Conservation (phyloP, 2,113 vertebrate genomes). For the Psittacara wagleri region DNA sequence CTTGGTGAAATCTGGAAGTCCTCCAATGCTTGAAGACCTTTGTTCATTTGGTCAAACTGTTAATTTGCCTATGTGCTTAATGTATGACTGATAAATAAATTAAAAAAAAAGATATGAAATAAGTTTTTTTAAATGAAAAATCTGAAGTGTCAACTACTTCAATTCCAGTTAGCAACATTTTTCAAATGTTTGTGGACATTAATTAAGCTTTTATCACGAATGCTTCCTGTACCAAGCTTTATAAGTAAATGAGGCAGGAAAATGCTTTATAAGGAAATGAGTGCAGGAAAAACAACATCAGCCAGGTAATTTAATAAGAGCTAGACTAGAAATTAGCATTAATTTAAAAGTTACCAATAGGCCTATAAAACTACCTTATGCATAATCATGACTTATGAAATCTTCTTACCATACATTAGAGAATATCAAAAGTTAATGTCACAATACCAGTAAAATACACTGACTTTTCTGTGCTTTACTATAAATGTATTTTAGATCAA, state of each 20-base stretch:
- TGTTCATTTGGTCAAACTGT: neutral
- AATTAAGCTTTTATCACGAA: neutral
- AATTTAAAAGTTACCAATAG: conserved; percentile 1
- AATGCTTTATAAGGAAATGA: neutral
- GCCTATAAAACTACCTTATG: neutral
- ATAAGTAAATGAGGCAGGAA: neutral
- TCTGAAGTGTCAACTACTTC: neutral
- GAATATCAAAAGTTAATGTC: conserved; percentile 6
- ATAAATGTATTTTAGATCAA: neutral
- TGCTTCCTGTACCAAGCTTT: neutral
- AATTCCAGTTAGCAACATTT: neutral
- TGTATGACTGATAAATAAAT: neutral
- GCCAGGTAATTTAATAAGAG: neutral
- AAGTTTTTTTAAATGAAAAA: neutral
- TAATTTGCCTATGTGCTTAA: neutral
- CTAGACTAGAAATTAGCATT: neutral
- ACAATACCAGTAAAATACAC: neutral
- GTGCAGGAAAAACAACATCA: neutral
- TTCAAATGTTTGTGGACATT: neutral
- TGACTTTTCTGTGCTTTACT: neutral
- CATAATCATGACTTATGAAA: neutral
- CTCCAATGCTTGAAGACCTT: neutral
- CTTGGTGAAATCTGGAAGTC: neutral
- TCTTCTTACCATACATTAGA: neutral
- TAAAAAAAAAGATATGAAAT: neutral